Evolutionary conservation across 2,888 invertebrate species (phyloP), one percentile per base, ranked within the genome.

Genomic region (Sicus ferrugineus): DNA sequence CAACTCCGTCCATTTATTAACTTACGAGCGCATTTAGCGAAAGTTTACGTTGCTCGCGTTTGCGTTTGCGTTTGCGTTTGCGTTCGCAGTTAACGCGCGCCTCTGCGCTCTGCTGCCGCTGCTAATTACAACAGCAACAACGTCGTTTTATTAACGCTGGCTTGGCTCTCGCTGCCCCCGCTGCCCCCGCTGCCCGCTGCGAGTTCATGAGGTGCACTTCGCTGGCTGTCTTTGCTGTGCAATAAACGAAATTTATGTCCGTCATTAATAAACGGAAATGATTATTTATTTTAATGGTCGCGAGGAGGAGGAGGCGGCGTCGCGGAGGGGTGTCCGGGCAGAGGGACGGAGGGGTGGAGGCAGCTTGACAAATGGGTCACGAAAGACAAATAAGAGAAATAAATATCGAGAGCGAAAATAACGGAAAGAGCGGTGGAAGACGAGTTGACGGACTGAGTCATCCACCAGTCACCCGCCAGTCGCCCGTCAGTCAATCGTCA

Each of bases 251-350:
- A 69, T 69, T 63, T 63, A 69, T 69, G 56, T n/a, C 64, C 64
- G 64, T 64, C 63, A 69, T 69, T 69, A 69, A 68, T 68, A 68
- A 68, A 50, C 61, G 68, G 68, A 68, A 68, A 68, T 68, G 34
- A 19, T 68, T 62, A 68, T 68, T 68, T 68, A 68, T 68, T 68
- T 59, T 61, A 61, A 61, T 61, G 34, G 52, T 16, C 30, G 0
- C 1, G 50, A 26, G 26, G n/a, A 16, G 9, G 30, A 34, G 34
- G 34, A 34, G 34, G n/a, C n/a, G n/a, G n/a, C n/a, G n/a, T n/a
- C n/a, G n/a, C n/a, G n/a, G 1, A 42, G 26, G 48, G 31, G 58
- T n/a, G 21, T 14, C 38, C 21, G 38, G 7, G 11, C 2, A 21
- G 2, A 23, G n/a, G 66, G 42, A 21, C 50, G 21, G 19, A 42